Evolutionary conservation across 64 coral and sea anemone genomes (phyloP).

Genomic region (Trachythela sp.): DNA sequence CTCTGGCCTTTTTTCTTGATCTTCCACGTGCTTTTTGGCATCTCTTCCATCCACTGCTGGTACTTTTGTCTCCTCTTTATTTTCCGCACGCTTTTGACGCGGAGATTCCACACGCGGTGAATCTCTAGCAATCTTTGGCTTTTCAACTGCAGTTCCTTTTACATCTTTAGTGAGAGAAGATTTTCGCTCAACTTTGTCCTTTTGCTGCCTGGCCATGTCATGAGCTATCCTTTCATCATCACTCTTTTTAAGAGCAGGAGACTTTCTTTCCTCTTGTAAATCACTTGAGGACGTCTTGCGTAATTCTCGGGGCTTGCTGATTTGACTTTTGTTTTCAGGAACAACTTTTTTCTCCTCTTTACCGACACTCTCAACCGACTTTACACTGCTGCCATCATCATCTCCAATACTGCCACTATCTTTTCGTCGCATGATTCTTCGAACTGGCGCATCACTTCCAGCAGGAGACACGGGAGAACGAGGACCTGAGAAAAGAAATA

Average conservation of each 20-base stretch:
- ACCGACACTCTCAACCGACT: conserved; percentile 79
- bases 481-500: conserved; percentile 49
- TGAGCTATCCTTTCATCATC: background rate
- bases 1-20: conserved; percentile 21
- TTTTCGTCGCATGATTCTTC: conserved; percentile 89
- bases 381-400: conserved; percentile 91
- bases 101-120: conserved; percentile 13
- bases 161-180: background rate
- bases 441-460: conserved; percentile 54
- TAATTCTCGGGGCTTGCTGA: background rate
- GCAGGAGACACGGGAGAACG: conserved; percentile 58
- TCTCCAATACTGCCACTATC: conserved; percentile 96
- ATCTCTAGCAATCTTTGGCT: background rate
- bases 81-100: background rate
- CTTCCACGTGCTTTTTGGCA: background rate
- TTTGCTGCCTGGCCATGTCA: background rate
- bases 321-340: conserved; percentile 18
- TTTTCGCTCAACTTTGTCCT: background rate
- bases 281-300: background rate
- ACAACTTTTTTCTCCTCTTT: conserved; percentile 37
- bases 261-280: background rate
- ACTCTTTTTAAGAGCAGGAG: background rate
- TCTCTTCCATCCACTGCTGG: background rate
- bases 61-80: conserved; percentile 26
- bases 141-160: background rate